These are phyloP conservation scores for Loxodonta africana DNA, from an alignment of 2,113 vertebrate species.

Conservation along the genomic window DNA sequence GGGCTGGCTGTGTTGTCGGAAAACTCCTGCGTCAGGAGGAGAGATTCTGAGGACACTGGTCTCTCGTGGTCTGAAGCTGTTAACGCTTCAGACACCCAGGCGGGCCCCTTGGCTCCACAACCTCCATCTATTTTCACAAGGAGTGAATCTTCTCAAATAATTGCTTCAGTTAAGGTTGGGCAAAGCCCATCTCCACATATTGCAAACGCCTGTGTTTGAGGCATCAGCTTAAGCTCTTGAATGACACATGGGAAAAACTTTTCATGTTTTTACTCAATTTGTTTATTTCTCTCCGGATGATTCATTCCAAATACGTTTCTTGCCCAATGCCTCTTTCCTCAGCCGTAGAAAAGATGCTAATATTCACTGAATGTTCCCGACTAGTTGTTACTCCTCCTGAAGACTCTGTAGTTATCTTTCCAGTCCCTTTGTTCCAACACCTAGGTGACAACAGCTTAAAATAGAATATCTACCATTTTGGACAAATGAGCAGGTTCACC, in stretches of 20 bases:
- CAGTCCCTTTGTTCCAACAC: constrained; percentile 49
- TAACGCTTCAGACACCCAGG: neutral
- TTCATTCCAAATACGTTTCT: constrained; percentile 33
- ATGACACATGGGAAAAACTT: constrained; percentile 67
- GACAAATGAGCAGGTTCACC: neutral
- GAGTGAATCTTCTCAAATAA: neutral
- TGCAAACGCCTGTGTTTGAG: constrained; percentile 9
- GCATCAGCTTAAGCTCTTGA: neutral
- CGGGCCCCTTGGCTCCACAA: neutral
- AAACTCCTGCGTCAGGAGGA: constrained; percentile 19
- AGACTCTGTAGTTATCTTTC: neutral
- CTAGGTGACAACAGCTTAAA: neutral
- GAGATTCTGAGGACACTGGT: constrained; percentile 40
- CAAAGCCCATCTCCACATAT: constrained; percentile 29
- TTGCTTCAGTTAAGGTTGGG: neutral
- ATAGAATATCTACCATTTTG: neutral
- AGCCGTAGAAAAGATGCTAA: constrained; percentile 29
- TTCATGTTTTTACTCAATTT: constrained; percentile 35
- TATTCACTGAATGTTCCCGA: constrained; percentile 27
- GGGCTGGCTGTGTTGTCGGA: neutral
- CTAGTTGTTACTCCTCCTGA: neutral
- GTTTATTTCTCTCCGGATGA: constrained; percentile 71
- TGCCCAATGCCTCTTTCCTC: constrained; percentile 8
- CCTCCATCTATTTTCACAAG: neutral
- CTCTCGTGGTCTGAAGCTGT: neutral